Percentiles rank a stretch among this genome's conserved stretches.
Evolutionary conservation across 2,113 vertebrate genomes (phyloP).

Genomic region (Abramis brama): DNA sequence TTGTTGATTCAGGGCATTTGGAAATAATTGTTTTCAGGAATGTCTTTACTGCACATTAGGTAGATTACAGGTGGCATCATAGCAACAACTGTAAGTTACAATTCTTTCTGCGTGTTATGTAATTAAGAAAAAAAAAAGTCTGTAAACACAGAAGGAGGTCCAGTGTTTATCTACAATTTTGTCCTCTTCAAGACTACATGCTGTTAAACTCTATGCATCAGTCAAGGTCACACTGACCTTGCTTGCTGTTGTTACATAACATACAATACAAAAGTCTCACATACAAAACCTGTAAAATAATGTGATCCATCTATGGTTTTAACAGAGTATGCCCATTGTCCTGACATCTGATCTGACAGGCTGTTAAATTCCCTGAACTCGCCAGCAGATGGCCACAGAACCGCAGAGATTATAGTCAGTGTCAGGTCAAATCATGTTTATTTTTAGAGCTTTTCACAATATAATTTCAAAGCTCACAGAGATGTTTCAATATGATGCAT

Average conservation of each 20-base stretch:
- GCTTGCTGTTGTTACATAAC: not conserved
- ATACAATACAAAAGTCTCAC: too few relatives aligned
- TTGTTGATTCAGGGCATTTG: not conserved
- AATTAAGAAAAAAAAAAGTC: too few relatives aligned
- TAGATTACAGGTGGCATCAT: not conserved
- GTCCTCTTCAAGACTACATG: too few relatives aligned
- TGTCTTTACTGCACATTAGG: not conserved
- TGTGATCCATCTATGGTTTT: not conserved
- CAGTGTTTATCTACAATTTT: too few relatives aligned
- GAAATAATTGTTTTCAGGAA: not conserved
- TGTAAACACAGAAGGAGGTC: too few relatives aligned
- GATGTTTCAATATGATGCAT: not conserved
- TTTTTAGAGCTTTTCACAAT: not conserved
- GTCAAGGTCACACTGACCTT: not conserved
- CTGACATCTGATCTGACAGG: not conserved
- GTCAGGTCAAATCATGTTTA: not conserved
- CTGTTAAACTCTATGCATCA: not conserved
- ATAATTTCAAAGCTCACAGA: not conserved
- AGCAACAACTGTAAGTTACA: too few relatives aligned
- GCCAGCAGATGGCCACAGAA: not conserved
- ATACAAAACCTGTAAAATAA: not conserved
- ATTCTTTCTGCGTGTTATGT: too few relatives aligned
- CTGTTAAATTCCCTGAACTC: too few relatives aligned
- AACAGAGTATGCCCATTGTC: not conserved
- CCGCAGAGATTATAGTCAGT: not conserved